Evolutionary conservation across 2,113 vertebrate genomes (phyloP).

Genomic region (Ardeotis arabs): DNA sequence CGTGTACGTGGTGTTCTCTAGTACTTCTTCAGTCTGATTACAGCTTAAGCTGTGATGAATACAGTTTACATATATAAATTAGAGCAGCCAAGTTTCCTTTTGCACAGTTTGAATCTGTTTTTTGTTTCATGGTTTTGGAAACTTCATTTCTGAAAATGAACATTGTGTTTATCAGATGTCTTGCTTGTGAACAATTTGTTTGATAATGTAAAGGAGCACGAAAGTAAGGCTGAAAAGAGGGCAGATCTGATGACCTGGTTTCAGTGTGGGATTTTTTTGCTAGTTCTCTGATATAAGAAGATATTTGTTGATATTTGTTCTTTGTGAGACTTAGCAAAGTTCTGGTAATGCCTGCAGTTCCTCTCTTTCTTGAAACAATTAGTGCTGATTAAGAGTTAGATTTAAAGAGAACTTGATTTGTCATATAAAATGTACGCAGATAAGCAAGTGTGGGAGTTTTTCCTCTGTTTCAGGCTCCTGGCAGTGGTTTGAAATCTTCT

Average conservation of each 20-base stretch:
- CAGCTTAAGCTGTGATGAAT: background rate
- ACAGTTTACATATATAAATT: background rate
- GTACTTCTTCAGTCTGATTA: background rate
- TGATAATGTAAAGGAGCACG: background rate
- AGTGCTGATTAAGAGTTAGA: background rate
- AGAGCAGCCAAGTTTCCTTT: background rate
- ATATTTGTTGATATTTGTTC: background rate
- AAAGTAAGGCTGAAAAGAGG: background rate
- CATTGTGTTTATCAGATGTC: background rate
- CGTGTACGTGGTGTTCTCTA: background rate
- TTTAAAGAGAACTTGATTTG: background rate
- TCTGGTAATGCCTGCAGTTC: background rate
- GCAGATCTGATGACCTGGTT: constrained; percentile 9
- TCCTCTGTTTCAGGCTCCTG: background rate
- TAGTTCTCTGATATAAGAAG: background rate
- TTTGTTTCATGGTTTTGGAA: constrained; percentile 2
- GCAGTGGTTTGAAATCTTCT: background rate
- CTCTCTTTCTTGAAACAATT: background rate
- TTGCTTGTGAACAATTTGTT: background rate
- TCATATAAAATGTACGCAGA: background rate
- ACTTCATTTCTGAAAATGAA: background rate
- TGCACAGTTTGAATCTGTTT: background rate
- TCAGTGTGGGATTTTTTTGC: background rate
- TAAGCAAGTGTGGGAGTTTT: background rate
- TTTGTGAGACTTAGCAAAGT: background rate